These are phyloP conservation scores for Ephydatia muelleri DNA, from an alignment of 37 sponge, comb jelly and placozoan genomes.

Conservation along the genomic window DNA sequence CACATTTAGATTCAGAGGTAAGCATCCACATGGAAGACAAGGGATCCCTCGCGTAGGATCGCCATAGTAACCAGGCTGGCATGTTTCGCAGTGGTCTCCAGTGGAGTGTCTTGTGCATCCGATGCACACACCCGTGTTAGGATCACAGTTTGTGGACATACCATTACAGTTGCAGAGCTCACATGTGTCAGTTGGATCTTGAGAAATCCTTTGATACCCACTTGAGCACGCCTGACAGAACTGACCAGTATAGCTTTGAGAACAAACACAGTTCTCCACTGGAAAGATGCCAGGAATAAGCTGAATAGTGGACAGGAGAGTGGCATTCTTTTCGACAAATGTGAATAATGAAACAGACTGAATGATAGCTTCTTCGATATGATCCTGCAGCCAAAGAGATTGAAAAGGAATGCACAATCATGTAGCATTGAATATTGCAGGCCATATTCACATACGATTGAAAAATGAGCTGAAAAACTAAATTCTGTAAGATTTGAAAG, in stretches of 20 bases:
- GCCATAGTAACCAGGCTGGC: constrained; percentile 69
- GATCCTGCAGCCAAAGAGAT: background rate
- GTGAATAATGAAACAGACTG: background rate
- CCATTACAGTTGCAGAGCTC: constrained; percentile 77
- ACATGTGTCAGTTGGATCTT: constrained; percentile 40
- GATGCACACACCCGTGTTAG: constrained; percentile 63
- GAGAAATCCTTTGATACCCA: constrained; percentile 64
- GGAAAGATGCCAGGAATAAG: background rate
- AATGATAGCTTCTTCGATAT: background rate
- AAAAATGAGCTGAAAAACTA: constrained; percentile 46
- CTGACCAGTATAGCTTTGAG: constrained; percentile 51
- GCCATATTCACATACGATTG: constrained; percentile 3
- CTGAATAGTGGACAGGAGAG: background rate
- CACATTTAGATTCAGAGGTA: constrained; percentile 43
- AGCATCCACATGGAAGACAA: constrained; percentile 87
- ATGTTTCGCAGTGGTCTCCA: constrained; percentile 72
- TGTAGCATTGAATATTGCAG: too few relatives aligned
- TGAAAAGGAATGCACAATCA: too few relatives aligned
- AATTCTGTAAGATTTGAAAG: constrained; percentile 57
- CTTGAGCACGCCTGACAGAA: constrained; percentile 74
- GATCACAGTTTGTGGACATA: constrained; percentile 66
- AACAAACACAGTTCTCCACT: constrained; percentile 32
- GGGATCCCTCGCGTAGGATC: constrained; percentile 54
- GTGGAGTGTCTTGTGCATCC: constrained; percentile 69
- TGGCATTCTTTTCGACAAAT: background rate